Conservation (phyloP, 2,888 invertebrate genomes). For the Zootermopsis nevadensis region DNA sequence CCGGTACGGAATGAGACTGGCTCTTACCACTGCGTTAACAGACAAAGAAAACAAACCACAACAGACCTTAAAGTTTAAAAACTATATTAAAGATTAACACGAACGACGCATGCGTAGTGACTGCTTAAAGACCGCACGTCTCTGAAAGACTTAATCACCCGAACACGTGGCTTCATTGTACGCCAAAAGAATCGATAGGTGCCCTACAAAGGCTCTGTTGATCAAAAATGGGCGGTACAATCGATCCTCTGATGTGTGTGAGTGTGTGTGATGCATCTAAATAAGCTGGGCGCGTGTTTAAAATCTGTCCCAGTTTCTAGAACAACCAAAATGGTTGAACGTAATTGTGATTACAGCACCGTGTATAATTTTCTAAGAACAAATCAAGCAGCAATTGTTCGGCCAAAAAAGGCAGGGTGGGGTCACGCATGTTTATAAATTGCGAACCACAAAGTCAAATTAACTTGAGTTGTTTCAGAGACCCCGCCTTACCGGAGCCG, state of each 20-base stretch:
- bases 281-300: background rate
- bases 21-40: conserved; percentile 1
- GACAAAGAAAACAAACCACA: background rate
- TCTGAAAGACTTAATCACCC: background rate
- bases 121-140: background rate
- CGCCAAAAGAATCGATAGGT: conserved; percentile 14
- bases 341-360: background rate
- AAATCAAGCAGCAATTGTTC: background rate
- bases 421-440: background rate
- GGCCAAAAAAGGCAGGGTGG: background rate
- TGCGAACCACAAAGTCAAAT: background rate
- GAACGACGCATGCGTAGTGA: background rate
- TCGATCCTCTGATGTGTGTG: too few relatives aligned
- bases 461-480: background rate
- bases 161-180: background rate
- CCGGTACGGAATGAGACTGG: background rate
- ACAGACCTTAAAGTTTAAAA: background rate
- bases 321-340: background rate
- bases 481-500: background rate
- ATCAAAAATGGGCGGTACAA: background rate
- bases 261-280: background rate
- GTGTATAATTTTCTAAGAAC: background rate
- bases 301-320: conserved; percentile 10
- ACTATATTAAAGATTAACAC: background rate
- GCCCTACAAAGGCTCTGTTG: background rate